These are phyloP conservation scores for Spizella passerina DNA, from an alignment of 2,797 vertebrate species.

Conservation along the genomic window DNA sequence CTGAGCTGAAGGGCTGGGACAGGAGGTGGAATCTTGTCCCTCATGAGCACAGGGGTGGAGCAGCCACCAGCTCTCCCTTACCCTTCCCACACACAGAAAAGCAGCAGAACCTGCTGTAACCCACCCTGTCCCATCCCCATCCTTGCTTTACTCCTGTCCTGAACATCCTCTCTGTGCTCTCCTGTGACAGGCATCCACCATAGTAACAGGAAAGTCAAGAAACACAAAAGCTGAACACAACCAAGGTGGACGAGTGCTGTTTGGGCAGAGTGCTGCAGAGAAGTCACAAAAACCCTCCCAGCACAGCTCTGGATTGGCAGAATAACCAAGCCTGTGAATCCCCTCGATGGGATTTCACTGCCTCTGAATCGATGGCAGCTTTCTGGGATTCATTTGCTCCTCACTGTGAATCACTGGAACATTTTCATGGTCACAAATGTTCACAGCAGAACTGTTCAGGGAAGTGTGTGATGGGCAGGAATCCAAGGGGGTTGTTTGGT, in stretches of 20 bases:
- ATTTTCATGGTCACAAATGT: conserved; percentile 17
- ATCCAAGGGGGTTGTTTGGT: not conserved
- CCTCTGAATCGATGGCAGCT: conserved; percentile 13
- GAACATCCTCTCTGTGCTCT: not conserved
- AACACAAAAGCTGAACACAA: not conserved
- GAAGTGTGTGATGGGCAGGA: not conserved
- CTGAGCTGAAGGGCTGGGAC: not conserved
- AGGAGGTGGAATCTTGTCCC: not conserved
- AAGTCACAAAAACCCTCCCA: not conserved
- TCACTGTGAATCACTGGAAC: conserved; percentile 24
- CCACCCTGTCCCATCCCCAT: not conserved
- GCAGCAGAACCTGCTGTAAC: conserved; percentile 4
- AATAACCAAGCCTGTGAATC: not conserved
- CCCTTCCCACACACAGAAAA: not conserved
- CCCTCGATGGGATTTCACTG: not conserved
- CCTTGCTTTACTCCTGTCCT: not conserved
- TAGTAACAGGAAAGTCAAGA: not conserved
- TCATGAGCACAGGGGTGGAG: not conserved
- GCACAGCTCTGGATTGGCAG: not conserved
- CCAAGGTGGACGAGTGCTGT: not conserved
- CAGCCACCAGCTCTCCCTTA: not conserved
- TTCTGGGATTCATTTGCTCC: conserved; percentile 27
- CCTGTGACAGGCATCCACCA: not conserved
- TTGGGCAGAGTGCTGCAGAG: not conserved
- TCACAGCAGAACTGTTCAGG: not conserved